Conservation (phyloP, 2,797 vertebrate genomes). For the Cirrhinus mrigala region DNA sequence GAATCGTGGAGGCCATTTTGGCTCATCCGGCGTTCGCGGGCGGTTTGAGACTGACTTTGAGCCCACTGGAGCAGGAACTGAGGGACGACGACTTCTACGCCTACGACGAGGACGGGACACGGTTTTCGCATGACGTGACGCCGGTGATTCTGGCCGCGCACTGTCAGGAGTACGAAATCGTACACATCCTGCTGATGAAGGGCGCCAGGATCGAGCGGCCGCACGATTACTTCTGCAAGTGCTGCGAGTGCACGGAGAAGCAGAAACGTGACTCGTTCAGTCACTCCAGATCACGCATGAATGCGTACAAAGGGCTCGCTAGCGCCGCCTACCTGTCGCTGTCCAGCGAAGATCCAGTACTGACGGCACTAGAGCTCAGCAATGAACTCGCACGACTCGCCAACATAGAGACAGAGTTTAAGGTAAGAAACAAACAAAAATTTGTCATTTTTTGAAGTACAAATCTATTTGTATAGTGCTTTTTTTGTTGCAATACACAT, state of each 20-base stretch:
- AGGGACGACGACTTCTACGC: conserved; percentile 95
- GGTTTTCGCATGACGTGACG: conserved; percentile 94
- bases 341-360: conserved; percentile 94
- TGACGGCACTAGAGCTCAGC: conserved; percentile 94
- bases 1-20: conserved; percentile 95
- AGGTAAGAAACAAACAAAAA: conserved; percentile 78
- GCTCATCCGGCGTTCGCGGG: conserved; percentile 90
- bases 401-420: conserved; percentile 99
- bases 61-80: conserved; percentile 93
- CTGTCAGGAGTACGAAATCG: conserved; percentile 97
- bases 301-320: conserved; percentile 94
- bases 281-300: conserved; percentile 96
- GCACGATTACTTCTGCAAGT: conserved; percentile 97
- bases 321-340: conserved; percentile 94
- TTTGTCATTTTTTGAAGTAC: background rate
- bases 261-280: conserved; percentile 93
- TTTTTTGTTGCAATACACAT: background rate
- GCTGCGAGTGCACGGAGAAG: conserved; percentile 88
- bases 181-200: conserved; percentile 92
- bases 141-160: conserved; percentile 93
- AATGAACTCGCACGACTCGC: conserved; percentile 94
- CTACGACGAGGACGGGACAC: conserved; percentile 93
- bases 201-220: conserved; percentile 93
- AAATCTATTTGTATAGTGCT: background rate
- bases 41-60: conserved; percentile 87